Evolutionary conservation across 1,140 invertebrate species (phyloP).

Genomic region (Nomia melanderi): DNA sequence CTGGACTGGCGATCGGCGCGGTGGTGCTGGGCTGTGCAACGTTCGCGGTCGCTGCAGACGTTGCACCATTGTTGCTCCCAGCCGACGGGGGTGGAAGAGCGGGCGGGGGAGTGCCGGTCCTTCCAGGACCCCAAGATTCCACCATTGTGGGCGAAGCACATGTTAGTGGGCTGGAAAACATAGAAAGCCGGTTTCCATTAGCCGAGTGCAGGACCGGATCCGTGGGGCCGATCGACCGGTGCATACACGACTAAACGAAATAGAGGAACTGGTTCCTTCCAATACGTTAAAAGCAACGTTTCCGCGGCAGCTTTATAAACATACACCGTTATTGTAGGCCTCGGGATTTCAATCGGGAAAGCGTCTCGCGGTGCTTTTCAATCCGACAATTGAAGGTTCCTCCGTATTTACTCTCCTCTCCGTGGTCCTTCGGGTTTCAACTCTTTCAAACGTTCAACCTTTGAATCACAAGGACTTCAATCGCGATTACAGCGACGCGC

Average conservation of each 20-base stretch:
- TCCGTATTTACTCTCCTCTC: too few species aligned
- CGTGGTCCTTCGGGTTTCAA: too few species aligned
- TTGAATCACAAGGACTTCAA: too few species aligned
- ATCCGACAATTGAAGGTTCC: too few species aligned
- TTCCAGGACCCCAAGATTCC: constrained; percentile 77
- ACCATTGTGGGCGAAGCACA: constrained; percentile 81
- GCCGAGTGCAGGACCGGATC: neutral
- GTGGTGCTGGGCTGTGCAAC: constrained; percentile 67
- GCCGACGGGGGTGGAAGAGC: constrained; percentile 69
- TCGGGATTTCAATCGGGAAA: too few species aligned
- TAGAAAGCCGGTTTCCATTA: constrained; percentile 29
- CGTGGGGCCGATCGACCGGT: neutral
- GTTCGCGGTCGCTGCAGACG: constrained; percentile 62
- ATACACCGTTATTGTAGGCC: too few species aligned
- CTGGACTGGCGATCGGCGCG: constrained; percentile 81
- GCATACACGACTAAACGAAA: neutral
- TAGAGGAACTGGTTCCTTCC: neutral
- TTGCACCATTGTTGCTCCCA: constrained; percentile 66
- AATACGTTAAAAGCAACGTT: neutral
- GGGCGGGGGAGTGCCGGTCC: constrained; percentile 72
- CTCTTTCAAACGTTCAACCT: too few species aligned
- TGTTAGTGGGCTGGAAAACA: constrained; percentile 80
- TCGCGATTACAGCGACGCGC: too few species aligned
- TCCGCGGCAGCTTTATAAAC: too few species aligned
- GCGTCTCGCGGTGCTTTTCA: too few species aligned